A percentile compares a stretch with the other conserved stretches of the same genome.
phyloP scores from a whole-genome alignment of 2,888 invertebrate species.

The Portevinia maculata region DNA sequence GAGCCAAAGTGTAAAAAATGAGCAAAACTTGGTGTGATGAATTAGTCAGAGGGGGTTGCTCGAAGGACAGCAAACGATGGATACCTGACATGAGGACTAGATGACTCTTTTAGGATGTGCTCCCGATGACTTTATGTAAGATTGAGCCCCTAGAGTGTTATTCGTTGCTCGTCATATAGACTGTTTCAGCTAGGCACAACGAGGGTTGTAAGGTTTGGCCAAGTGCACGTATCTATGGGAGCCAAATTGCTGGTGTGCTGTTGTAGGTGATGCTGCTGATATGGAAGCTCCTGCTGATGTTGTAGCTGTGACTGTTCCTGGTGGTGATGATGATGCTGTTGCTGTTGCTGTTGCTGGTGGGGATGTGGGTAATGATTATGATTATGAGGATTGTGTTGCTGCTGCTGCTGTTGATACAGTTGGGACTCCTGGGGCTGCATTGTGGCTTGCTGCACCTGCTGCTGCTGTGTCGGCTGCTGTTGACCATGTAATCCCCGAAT shows the following conservation, averaged over 20 bases:
- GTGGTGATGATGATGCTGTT: slow-evolving; percentile 77
- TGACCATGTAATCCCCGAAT: slow-evolving; percentile 80
- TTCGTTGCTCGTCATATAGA: slow-evolving; percentile 47
- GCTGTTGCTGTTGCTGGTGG: slow-evolving; percentile 79
- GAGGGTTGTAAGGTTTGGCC: slow-evolving; percentile 79
- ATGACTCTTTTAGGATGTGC: slow-evolving; percentile 36
- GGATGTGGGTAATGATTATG: slow-evolving; percentile 74
- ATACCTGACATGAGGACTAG: slow-evolving; percentile 40
- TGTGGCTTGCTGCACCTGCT: slow-evolving; percentile 46
- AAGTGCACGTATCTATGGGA: slow-evolving; percentile 77
- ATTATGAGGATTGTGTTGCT: slow-evolving; percentile 75
- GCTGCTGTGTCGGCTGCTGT: slow-evolving; percentile 58
- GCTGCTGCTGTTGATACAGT: slow-evolving; percentile 76
- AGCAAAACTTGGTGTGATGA: slow-evolving; percentile 37
- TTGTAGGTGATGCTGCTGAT: slow-evolving; percentile 57
- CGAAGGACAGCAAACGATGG: slow-evolving; percentile 7
- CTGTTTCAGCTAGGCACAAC: slow-evolving; percentile 82
- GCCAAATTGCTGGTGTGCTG: slow-evolving; percentile 65
- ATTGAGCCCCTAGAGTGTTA: slow-evolving; percentile 51
- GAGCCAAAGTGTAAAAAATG: slow-evolving; percentile 57
- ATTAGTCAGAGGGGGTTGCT: slow-evolving; percentile 39
- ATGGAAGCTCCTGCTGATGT: slow-evolving; percentile 68
- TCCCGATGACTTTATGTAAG: slow-evolving; percentile 54
- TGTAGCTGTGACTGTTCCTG: slow-evolving; percentile 72
- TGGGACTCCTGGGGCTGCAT: slow-evolving; percentile 70